A percentile compares a stretch with the other conserved stretches of the same genome.
phyloP scores from a whole-genome alignment of 1,140 invertebrate species.

The Monochamus saltuarius region DNA sequence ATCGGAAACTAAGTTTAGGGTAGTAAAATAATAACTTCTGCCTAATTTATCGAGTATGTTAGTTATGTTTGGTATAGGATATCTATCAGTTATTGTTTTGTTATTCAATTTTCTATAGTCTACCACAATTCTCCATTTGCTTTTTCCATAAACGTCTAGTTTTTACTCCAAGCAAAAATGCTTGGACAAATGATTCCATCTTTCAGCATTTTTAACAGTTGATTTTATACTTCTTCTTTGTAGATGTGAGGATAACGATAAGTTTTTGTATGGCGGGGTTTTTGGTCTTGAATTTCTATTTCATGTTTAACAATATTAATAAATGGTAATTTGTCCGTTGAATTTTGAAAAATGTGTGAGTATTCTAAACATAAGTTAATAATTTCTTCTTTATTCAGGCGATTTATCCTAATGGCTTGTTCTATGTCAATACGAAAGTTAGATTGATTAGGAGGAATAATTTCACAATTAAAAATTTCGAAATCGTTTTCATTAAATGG shows the following conservation, averaged over 20 bases:
- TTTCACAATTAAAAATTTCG: slow-evolving; percentile 3
- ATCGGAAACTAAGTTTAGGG: background rate
- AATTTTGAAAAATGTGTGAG: background rate
- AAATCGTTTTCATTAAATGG: background rate
- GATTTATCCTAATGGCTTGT: background rate
- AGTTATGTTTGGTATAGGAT: slow-evolving; percentile 6
- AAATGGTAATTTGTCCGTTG: background rate
- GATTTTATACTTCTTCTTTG: background rate
- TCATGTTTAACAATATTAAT: slow-evolving; percentile 2
- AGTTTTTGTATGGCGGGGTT: background rate
- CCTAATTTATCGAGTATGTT: slow-evolving; percentile 10
- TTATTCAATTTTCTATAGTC: slow-evolving; percentile 11
- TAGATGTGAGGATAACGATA: slow-evolving; percentile 4
- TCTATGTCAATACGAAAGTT: slow-evolving; percentile 1
- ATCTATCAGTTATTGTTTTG: slow-evolving; percentile 9
- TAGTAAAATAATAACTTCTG: slow-evolving; percentile 2
- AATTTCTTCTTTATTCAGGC: slow-evolving; percentile 1
- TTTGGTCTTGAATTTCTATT: background rate
- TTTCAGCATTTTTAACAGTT: background rate
- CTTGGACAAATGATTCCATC: background rate
- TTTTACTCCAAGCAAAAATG: slow-evolving; percentile 1
- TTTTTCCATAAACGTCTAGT: background rate
- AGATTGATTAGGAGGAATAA: background rate
- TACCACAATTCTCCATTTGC: slow-evolving; percentile 2
- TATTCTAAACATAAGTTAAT: slow-evolving; percentile 6